A percentile compares a stretch with the other conserved stretches of the same genome.
Evolutionary conservation across 2,113 vertebrate genomes (phyloP).

Genomic region (Caracal caracal): DNA sequence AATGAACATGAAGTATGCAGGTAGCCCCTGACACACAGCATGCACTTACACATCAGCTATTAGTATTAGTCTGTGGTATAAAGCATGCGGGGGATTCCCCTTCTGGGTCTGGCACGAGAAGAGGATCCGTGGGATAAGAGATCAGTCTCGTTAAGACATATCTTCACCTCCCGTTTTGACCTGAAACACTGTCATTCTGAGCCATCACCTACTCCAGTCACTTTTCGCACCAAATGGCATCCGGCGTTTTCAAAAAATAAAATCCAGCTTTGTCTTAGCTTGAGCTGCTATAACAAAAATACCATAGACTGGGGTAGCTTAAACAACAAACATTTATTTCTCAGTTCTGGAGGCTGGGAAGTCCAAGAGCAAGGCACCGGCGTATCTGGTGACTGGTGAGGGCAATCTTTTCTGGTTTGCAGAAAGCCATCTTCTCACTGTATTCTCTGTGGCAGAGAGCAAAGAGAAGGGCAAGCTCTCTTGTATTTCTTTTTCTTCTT

Average conservation of each 20-base stretch:
- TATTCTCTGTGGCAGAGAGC: background rate
- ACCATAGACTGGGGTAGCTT: background rate
- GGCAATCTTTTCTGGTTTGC: background rate
- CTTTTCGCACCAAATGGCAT: background rate
- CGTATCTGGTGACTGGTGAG: background rate
- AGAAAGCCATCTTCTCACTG: background rate
- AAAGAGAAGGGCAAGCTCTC: background rate
- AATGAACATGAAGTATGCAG: background rate
- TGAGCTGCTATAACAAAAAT: background rate
- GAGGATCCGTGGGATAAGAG: background rate
- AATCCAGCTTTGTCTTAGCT: background rate
- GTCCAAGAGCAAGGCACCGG: background rate
- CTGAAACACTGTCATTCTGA: background rate
- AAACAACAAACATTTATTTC: background rate
- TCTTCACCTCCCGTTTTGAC: background rate
- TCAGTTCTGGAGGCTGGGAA: background rate
- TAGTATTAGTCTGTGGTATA: background rate
- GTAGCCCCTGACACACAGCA: background rate
- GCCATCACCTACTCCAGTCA: background rate
- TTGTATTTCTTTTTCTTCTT: background rate
- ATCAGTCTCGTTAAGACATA: background rate
- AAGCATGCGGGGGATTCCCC: too few relatives aligned
- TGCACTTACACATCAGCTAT: fast-evolving
- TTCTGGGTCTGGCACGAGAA: background rate
- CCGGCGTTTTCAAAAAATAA: background rate